phyloP scores from a whole-genome alignment of 1,140 invertebrate genomes.

The Drosophila persimilis region DNA sequence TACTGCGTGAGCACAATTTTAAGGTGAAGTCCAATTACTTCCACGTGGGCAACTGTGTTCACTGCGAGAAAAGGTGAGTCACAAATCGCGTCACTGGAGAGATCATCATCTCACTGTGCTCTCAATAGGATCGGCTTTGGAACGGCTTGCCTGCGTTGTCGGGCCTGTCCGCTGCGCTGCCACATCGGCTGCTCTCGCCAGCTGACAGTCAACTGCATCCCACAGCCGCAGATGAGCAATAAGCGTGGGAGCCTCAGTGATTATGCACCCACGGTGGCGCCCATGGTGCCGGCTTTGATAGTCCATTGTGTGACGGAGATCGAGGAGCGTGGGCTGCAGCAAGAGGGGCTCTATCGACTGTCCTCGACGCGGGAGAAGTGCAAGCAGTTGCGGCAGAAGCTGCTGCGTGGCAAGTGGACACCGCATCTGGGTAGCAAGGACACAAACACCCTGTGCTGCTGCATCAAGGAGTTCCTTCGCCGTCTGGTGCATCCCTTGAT shows the following conservation, averaged over 20 bases:
- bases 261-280: constrained; percentile 90
- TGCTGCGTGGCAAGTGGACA: constrained; percentile 88
- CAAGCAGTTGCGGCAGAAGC: constrained; percentile 91
- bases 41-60: constrained; percentile 91
- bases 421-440: constrained; percentile 89
- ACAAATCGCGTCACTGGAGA: background rate
- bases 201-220: constrained; percentile 90
- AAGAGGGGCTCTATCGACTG: constrained; percentile 95
- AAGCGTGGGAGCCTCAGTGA: constrained; percentile 90
- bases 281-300: constrained; percentile 96
- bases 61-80: constrained; percentile 89
- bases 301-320: constrained; percentile 97
- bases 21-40: constrained; percentile 92
- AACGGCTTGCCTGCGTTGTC: constrained; percentile 87
- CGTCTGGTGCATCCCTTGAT: constrained; percentile 91
- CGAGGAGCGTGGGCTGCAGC: constrained; percentile 91
- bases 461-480: constrained; percentile 93
- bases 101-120: background rate
- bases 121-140: constrained; percentile 88
- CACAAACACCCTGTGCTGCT: constrained; percentile 92
- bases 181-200: constrained; percentile 90
- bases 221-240: constrained; percentile 73
- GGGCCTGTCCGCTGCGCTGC: constrained; percentile 88
- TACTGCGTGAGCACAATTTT: constrained; percentile 87
- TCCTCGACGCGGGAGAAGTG: constrained; percentile 93